phyloP scores from a whole-genome alignment of 2,113 vertebrate genomes.

The Leucopternis melanops region DNA sequence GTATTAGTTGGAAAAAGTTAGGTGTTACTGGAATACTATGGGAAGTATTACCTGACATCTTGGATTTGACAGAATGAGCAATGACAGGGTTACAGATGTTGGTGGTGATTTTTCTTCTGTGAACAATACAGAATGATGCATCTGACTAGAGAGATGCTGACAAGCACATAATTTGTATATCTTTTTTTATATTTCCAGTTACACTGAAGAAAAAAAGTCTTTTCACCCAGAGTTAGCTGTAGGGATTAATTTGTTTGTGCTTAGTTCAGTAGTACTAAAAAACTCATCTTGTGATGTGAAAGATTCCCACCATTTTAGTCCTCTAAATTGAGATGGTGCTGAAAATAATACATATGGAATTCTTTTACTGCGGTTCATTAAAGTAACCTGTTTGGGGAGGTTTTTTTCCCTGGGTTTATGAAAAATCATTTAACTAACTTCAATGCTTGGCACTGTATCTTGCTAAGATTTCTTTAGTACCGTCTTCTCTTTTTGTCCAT shows the following conservation, averaged over 20 bases:
- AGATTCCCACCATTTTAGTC: background rate
- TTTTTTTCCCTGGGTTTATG: background rate
- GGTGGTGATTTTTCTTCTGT: background rate
- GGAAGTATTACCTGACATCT: background rate
- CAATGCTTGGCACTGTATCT: background rate
- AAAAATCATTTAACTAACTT: background rate
- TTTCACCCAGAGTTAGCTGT: background rate
- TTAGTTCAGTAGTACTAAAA: background rate
- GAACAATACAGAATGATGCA: background rate
- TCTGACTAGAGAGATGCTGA: background rate
- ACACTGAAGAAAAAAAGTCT: background rate
- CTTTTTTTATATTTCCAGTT: background rate
- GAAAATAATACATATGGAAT: background rate
- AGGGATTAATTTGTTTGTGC: background rate
- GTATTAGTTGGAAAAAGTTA: background rate
- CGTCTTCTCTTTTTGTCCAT: background rate
- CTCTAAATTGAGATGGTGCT: background rate
- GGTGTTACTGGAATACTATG: background rate
- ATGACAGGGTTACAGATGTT: background rate
- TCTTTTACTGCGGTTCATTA: background rate
- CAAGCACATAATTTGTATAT: background rate
- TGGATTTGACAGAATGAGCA: background rate
- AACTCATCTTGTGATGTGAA: background rate
- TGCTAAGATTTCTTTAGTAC: background rate
- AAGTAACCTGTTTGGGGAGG: background rate